A percentile compares a stretch with the other conserved stretches of the same genome.
Evolutionary conservation across 2,888 invertebrate species (phyloP).

Genomic region (Mimachlamys varia): DNA sequence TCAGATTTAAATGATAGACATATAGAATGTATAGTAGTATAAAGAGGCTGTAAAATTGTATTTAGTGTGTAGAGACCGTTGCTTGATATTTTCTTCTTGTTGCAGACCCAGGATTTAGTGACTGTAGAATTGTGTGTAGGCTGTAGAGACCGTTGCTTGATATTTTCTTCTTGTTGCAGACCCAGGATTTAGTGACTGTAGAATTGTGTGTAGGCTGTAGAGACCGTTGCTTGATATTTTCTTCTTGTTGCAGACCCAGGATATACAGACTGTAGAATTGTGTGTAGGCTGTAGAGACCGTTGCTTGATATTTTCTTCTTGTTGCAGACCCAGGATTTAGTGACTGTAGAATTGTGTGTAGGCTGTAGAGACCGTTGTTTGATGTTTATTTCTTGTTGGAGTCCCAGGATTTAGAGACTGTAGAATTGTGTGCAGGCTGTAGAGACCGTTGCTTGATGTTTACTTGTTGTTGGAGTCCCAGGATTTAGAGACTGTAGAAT

Average conservation of each 20-base stretch:
- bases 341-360: too few relatives aligned
- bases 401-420: too few relatives aligned
- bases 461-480: constrained; percentile 88
- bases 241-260: constrained; percentile 89
- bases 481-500: too few relatives aligned
- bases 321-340: constrained; percentile 93
- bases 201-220: not conserved
- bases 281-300: not conserved
- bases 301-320: not conserved
- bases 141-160: not conserved
- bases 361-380: not conserved
- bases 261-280: too few relatives aligned
- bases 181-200: too few relatives aligned
- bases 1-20: too few relatives aligned
- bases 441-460: not conserved
- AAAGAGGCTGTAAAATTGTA: too few relatives aligned
- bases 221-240: not conserved
- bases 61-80: not conserved
- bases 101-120: constrained; percentile 96
- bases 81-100: constrained; percentile 12
- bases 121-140: too few relatives aligned
- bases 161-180: constrained; percentile 85
- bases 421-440: too few relatives aligned
- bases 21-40: too few relatives aligned
- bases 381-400: constrained; percentile 85